Evolutionary conservation across 2,113 vertebrate species (phyloP), one percentile per base, ranked within the genome.

Genomic region (Serilophus lunatus): DNA sequence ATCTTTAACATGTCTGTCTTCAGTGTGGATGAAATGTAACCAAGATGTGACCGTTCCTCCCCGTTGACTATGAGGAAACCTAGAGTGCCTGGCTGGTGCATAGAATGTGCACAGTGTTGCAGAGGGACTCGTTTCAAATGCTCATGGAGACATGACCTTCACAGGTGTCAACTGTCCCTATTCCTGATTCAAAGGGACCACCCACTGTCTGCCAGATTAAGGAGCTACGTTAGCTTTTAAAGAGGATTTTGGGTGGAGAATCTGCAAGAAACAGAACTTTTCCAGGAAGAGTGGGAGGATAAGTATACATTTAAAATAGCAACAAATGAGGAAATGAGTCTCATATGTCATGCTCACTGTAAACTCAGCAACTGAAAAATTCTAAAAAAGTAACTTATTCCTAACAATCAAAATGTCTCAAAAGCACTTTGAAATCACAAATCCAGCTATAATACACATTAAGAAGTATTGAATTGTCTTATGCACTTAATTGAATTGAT

Each of bases 251-350:
- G 23, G 63, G 25, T 0, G 2, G 59, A 74, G 35, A 90, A 74
- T 74, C 82, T 77, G 86, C 76, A 90, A 81, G 76, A 91, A 95
- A 66, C 18, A 91, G 64, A 84, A 74, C 63, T 59, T 87, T 82
- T 94, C 90, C 82, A 88, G 95, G 81, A 93, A 92, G 78, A 94
- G 94, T 95, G 66, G 93, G 94, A 95, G 90, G 91, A 95, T 94
- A 95, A 95, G 82, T 79, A 74, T 66, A 90, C 0, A 7, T 95
- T 91, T 94, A 90, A 95, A 95, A 95, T 88, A 97, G 87, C 44
- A 91, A 88, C 95, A 85, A 86, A 83, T 29, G 50, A 91, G 93
- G 84, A 95, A 95, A 85, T 87, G 87, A 79, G 68, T 69, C 87
- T 96, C 81, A 35, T 65, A 65, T 92, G 82, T 91, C 87, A 85